phyloP scores from a whole-genome alignment of 2,888 invertebrate species.

The Anaspis maculata region DNA sequence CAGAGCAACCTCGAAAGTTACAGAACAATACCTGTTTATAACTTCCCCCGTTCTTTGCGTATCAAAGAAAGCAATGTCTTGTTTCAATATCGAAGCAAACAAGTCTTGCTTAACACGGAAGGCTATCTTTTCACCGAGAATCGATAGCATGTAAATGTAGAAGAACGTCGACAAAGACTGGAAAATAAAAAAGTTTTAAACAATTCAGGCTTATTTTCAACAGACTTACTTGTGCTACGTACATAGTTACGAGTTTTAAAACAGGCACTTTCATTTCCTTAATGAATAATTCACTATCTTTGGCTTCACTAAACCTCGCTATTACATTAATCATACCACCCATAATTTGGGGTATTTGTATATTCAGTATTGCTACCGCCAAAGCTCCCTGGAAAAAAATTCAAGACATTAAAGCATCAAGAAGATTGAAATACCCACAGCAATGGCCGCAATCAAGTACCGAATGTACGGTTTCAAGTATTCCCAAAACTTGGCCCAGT shows the following conservation, averaged over 20 bases:
- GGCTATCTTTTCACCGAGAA: conserved; percentile 84
- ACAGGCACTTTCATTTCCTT: conserved; percentile 59
- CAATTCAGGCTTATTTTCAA: conserved; percentile 19
- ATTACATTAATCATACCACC: conserved; percentile 77
- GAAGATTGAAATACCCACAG: conserved; percentile 49
- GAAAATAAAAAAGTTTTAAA: conserved; percentile 40
- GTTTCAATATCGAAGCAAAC: conserved; percentile 73
- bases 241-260: conserved; percentile 57
- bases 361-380: conserved; percentile 78
- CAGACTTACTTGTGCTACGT: conserved; percentile 60
- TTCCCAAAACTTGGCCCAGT: conserved; percentile 66
- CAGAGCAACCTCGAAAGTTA: conserved; percentile 1
- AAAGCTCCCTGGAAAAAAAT: conserved; percentile 67
- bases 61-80: conserved; percentile 90
- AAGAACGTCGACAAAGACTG: conserved; percentile 76
- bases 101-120: conserved; percentile 70
- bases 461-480: conserved; percentile 71
- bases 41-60: conserved; percentile 85
- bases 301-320: conserved; percentile 48
- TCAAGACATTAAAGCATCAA: background rate
- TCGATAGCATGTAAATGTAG: conserved; percentile 80
- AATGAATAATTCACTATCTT: conserved; percentile 47
- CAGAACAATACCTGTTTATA: conserved; percentile 60
- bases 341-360: conserved; percentile 78
- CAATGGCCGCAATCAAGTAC: conserved; percentile 68